These are phyloP conservation scores for Endomychus coccineus DNA, from an alignment of 2,888 invertebrate genomes.

Conservation along the genomic window DNA sequence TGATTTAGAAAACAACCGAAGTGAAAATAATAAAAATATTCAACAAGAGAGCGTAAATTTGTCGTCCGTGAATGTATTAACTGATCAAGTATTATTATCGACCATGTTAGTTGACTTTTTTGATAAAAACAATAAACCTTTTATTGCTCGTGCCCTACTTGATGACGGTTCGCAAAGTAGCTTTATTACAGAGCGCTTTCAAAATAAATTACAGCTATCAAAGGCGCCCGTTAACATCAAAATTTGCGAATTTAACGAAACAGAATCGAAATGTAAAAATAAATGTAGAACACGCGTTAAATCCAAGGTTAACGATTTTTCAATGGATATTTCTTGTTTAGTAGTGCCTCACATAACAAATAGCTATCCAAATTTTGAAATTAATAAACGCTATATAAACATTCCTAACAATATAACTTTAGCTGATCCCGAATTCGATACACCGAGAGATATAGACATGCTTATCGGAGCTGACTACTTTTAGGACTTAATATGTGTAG, in stretches of 20 bases:
- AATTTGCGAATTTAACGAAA: background rate
- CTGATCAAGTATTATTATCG: too few species aligned
- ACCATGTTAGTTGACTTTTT: too few species aligned
- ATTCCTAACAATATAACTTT: slow-evolving; percentile 1
- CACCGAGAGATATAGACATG: background rate
- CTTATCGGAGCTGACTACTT: too few species aligned
- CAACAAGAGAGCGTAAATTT: too few species aligned
- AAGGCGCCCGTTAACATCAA: background rate
- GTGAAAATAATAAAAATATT: too few species aligned
- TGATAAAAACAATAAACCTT: too few species aligned
- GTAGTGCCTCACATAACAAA: background rate
- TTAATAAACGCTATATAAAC: background rate
- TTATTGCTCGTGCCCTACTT: background rate
- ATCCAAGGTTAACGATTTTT: background rate
- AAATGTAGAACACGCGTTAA: background rate
- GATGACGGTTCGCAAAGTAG: background rate
- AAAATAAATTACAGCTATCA: background rate
- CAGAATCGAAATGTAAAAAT: background rate
- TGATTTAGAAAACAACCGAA: too few species aligned
- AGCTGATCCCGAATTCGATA: background rate
- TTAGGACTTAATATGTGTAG: background rate
- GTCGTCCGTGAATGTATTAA: too few species aligned
- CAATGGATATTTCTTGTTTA: background rate
- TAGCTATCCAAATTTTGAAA: background rate
- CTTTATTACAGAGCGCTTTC: background rate